Conservation (phyloP, 2,797 vertebrate species). For the Semotilus atromaculatus region DNA sequence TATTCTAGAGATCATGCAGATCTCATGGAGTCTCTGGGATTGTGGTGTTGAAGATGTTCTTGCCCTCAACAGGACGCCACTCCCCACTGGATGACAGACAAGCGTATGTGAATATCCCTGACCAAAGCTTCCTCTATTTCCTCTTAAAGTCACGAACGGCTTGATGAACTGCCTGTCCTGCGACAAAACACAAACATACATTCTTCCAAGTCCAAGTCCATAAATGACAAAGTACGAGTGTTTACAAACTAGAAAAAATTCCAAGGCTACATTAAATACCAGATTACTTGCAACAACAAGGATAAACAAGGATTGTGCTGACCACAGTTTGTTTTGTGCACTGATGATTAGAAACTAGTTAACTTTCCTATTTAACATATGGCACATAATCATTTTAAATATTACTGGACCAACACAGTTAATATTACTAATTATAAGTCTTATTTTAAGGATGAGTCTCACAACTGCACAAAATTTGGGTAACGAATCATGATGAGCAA, state of each 20-base stretch:
- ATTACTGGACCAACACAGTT: neutral
- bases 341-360: neutral
- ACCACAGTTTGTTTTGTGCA: neutral
- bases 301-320: neutral
- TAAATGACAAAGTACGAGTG: neutral
- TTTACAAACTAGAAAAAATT: neutral
- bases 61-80: conserved; percentile 39
- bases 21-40: neutral
- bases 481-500: neutral
- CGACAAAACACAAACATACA: conserved; percentile 1
- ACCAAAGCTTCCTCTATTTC: conserved; percentile 56
- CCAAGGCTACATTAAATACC: neutral
- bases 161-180: conserved; percentile 5
- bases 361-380: neutral
- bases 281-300: no score
- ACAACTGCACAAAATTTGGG: neutral
- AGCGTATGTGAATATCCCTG: conserved; percentile 42
- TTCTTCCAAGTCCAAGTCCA: neutral
- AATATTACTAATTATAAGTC: neutral
- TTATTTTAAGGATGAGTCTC: neutral
- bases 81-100: conserved; percentile 49
- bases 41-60: conserved; percentile 22
- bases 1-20: neutral
- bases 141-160: conserved; percentile 37
- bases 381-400: neutral